These are phyloP conservation scores for Noctua janthe DNA, from an alignment of 2,888 invertebrate genomes.

Conservation along the genomic window DNA sequence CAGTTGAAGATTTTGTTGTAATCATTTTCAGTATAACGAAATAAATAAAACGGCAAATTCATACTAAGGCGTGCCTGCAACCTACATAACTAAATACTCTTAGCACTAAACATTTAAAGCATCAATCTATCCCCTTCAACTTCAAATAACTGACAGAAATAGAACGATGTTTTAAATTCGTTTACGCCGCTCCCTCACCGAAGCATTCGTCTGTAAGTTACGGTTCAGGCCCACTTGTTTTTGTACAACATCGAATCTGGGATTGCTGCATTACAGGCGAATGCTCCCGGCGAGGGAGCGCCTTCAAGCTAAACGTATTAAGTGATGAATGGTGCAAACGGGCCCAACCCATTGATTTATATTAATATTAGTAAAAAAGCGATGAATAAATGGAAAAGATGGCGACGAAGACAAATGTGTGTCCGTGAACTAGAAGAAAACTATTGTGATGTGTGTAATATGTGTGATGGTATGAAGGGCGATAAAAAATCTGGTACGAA, in stretches of 20 bases:
- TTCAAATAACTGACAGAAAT: neutral
- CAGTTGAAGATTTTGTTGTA: neutral
- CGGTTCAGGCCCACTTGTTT: neutral
- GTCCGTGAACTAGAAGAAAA: slow-evolving; percentile 14
- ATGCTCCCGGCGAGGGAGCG: neutral
- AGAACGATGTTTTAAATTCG: neutral
- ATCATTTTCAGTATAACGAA: neutral
- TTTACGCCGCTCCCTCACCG: neutral
- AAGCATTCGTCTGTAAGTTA: neutral
- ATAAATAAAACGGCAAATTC: slow-evolving; percentile 37
- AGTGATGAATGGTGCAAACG: neutral
- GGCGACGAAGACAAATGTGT: neutral
- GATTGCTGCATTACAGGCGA: neutral
- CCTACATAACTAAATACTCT: neutral
- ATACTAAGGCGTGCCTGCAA: neutral
- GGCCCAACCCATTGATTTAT: slow-evolving; percentile 4
- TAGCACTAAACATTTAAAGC: neutral
- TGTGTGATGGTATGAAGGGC: slow-evolving; percentile 5
- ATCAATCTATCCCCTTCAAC: neutral
- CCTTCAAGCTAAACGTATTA: neutral
- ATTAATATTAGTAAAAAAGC: slow-evolving; percentile 26
- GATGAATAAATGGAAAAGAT: slow-evolving; percentile 16
- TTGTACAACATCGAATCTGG: neutral
- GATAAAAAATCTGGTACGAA: slow-evolving; percentile 26
- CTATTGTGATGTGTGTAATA: slow-evolving; percentile 12